These are phyloP conservation scores for Phalacrocorax brasilianus DNA, from an alignment of 2,113 vertebrate genomes.

Conservation along the genomic window DNA sequence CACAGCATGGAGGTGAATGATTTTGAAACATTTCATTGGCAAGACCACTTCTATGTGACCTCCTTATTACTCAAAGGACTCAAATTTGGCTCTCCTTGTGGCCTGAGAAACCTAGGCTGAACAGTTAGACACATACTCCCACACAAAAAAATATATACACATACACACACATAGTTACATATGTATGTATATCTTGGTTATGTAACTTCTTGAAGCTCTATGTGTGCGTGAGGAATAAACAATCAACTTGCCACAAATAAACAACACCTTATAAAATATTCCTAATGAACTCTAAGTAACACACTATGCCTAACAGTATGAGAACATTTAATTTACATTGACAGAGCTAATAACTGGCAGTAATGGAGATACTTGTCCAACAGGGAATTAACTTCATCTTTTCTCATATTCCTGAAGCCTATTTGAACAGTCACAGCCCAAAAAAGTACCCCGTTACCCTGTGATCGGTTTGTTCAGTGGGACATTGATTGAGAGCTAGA, in stretches of 20 bases:
- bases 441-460: neutral
- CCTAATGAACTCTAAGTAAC: neutral
- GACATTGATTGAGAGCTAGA: accelerated
- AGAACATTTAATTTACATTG: neutral
- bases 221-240: neutral
- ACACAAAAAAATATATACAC: accelerated
- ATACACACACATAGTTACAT: neutral
- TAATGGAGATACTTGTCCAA: neutral
- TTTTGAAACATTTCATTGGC: neutral
- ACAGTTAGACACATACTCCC: neutral
- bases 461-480: neutral
- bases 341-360: neutral
- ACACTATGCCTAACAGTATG: neutral
- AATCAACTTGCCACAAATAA: neutral
- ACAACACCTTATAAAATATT: neutral
- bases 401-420: neutral
- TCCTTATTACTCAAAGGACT: neutral
- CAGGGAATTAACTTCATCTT: neutral
- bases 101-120: neutral
- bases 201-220: neutral
- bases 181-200: neutral
- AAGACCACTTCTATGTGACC: neutral
- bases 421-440: neutral
- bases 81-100: neutral
- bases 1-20: neutral